phyloP scores from a whole-genome alignment of 2,113 vertebrate species.

The Accipiter virgatus region DNA sequence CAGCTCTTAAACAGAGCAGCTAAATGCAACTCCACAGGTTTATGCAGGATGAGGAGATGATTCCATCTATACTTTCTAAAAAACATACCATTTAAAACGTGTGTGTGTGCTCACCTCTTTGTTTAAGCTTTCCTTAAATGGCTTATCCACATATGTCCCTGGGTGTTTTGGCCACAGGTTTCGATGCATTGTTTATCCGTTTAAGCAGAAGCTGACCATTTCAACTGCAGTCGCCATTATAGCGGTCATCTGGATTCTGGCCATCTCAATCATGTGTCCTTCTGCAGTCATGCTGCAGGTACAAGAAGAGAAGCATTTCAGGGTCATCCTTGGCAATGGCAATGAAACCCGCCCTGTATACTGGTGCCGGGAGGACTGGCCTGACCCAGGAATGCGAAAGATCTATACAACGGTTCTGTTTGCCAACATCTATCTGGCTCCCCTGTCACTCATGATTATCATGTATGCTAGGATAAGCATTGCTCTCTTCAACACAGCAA shows the following conservation, averaged over 20 bases:
- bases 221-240: conserved; percentile 78
- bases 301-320: conserved; percentile 81
- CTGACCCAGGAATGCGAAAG: conserved; percentile 85
- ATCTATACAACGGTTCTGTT: conserved; percentile 91
- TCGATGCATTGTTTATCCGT: conserved; percentile 85
- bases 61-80: not conserved
- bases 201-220: conserved; percentile 87
- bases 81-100: accelerated
- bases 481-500: conserved; percentile 76
- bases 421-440: conserved; percentile 88
- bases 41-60: not conserved
- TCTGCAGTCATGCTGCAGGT: conserved; percentile 89
- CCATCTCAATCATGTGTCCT: conserved; percentile 87
- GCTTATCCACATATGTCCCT: not conserved
- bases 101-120: accelerated
- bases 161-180: conserved; percentile 74
- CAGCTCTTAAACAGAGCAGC: not conserved
- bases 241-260: conserved; percentile 86
- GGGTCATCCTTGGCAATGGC: conserved; percentile 74
- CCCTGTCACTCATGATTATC: conserved; percentile 83
- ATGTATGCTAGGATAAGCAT: conserved; percentile 88
- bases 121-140: accelerated
- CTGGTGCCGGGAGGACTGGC: conserved; percentile 93
- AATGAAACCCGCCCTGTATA: conserved; percentile 81
- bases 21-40: not conserved